A percentile compares a stretch with the other conserved stretches of the same genome.
These are phyloP conservation scores for Zaprionus capensis DNA, from an alignment of 1,140 invertebrate genomes.

Conservation along the genomic window DNA sequence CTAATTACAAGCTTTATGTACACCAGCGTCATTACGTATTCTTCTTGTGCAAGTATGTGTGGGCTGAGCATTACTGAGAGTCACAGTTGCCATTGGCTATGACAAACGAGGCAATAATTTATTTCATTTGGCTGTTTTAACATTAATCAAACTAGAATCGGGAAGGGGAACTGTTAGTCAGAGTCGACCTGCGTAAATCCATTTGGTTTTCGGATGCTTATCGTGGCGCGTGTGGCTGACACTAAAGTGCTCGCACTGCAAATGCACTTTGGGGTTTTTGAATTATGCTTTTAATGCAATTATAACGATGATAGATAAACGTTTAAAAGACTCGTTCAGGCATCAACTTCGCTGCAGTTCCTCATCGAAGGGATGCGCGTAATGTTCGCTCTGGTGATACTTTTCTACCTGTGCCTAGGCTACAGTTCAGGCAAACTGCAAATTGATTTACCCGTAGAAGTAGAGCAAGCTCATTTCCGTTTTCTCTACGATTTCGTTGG, in stretches of 20 bases:
- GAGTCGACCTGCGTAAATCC: background rate
- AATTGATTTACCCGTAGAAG: background rate
- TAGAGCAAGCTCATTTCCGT: background rate
- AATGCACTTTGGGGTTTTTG: background rate
- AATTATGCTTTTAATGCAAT: constrained; percentile 42
- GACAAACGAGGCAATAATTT: background rate
- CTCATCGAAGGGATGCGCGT: background rate
- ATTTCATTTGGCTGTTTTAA: background rate
- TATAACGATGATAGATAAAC: constrained; percentile 36
- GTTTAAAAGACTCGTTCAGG: constrained; percentile 15
- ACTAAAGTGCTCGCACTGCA: background rate
- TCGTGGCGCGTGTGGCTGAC: background rate
- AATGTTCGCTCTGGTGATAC: constrained; percentile 11
- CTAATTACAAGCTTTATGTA: constrained; percentile 32
- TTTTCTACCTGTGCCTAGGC: background rate
- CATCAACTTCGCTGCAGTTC: background rate
- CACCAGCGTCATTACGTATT: constrained; percentile 32
- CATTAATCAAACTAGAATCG: background rate
- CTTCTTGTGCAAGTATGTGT: background rate
- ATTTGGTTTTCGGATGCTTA: background rate
- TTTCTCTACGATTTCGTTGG: constrained; percentile 34
- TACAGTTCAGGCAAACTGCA: background rate
- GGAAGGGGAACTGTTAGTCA: background rate
- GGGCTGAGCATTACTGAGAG: background rate
- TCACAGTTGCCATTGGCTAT: background rate